Base-by-base conservation (phyloP, 37 sponge, comb jelly and placozoan genomes). In the Cliona cf. orientalis region DNA sequence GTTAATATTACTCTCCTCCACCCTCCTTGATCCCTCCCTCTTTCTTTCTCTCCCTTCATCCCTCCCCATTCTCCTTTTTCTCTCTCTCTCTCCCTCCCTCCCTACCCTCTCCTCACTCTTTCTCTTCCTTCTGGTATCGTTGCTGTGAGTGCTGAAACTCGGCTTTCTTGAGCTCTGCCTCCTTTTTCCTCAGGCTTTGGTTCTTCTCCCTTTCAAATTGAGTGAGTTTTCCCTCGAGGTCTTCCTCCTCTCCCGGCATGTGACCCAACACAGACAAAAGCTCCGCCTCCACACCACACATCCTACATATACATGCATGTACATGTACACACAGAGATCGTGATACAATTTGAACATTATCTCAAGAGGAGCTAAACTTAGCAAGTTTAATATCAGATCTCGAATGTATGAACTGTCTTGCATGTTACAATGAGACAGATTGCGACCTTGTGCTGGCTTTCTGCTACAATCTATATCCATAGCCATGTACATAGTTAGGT, bases 241-340 rank as follows among this genome's bases (percentile, higher is more conserved):
- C 77, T 45, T 90, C 90, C 29, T 79, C 90, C 6, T 45, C 34
- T 26, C 66, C 71, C 1, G 87, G 87, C 72, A 86, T 73, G 57
- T 23, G 17, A 9, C 80, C 87, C 31, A 86, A 33, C 58, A 86
- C 62, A 1, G 79, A 58, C 33, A 86, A 61, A 9, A 86, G 80
- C 2, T 86, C 80, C 3, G 87, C 33, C 74, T 86, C 79, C 46
- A 86, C 9, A 36, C 29, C 28, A 11, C 25, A 56, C 71, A 79
- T 42, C 41, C 87, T 86, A 28, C 12, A 38, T 6, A 55, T n/a
- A 12, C 40, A 23, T 26, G 42, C 7, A 37, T 36, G 42, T 36
- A 34, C 23, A n/a, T 6, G 45, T 22, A 49, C 42, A 29, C 6
- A 29, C 35, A 41, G 71, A 38, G 7, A 69, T n/a, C n/a, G n/a